These are phyloP conservation scores for Neolamprologus modestus DNA, from an alignment of 2,113 vertebrate genomes.

Conservation along the genomic window DNA sequence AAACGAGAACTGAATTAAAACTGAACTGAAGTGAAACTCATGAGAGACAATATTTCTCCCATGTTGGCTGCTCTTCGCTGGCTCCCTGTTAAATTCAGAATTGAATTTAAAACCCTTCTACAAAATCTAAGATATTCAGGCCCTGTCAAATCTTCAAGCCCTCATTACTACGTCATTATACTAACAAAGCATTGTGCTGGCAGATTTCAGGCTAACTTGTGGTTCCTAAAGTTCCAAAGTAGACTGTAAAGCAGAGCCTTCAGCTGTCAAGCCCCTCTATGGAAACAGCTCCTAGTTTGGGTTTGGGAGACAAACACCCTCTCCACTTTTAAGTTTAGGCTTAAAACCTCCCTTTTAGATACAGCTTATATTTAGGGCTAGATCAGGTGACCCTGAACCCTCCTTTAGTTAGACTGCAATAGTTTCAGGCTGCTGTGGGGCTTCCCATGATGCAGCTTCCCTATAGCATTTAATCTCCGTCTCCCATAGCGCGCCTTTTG, in stretches of 20 bases:
- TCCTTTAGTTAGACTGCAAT: not conserved
- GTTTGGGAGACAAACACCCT: not conserved
- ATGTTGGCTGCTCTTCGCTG: not conserved
- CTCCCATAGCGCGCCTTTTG: rapidly evolving
- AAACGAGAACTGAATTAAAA: not conserved
- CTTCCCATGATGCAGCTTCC: not conserved
- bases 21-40: rapidly evolving
- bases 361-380: not conserved
- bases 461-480: not conserved
- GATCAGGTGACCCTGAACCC: not conserved
- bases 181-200: not conserved
- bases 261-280: not conserved
- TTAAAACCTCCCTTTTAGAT: not conserved
- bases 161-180: not conserved
- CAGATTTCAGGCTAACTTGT: not conserved
- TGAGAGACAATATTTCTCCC: not conserved
- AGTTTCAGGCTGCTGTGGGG: rapidly evolving
- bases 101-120: not conserved
- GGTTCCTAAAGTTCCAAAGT: not conserved
- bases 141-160: not conserved
- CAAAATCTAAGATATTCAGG: rapidly evolving
- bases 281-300: not conserved
- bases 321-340: not conserved
- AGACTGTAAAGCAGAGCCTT: not conserved
- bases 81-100: not conserved